Evolutionary conservation across 2,888 invertebrate genomes (phyloP).

Genomic region (Mimachlamys varia): DNA sequence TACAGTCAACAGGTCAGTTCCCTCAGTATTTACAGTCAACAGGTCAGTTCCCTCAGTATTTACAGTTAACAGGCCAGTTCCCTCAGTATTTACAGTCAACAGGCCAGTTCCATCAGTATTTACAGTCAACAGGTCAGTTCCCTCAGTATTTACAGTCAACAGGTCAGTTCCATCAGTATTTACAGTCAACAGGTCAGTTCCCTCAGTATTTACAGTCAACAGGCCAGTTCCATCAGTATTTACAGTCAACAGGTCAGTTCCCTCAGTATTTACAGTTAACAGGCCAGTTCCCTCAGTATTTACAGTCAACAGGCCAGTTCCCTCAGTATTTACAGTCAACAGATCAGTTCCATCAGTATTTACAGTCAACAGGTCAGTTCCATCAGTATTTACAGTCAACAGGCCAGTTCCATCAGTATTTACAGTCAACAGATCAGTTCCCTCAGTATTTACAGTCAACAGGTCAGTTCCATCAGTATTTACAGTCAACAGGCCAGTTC

Average conservation of each 20-base stretch:
- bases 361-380: neutral
- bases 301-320: neutral
- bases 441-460: neutral
- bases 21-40: too few relatives aligned
- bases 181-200: too few relatives aligned
- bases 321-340: too few relatives aligned
- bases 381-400: conserved; percentile 52
- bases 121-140: conserved; percentile 24
- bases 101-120: too few relatives aligned
- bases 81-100: conserved; percentile 52
- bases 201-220: neutral
- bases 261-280: conserved; percentile 11
- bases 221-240: neutral
- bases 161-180: too few relatives aligned
- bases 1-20: neutral
- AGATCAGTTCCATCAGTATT: neutral
- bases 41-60: neutral
- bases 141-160: neutral
- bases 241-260: too few relatives aligned
- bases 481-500: too few relatives aligned
- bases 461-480: too few relatives aligned
- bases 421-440: conserved; percentile 24
- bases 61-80: neutral
- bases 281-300: conserved; percentile 31
- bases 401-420: too few relatives aligned